Evolutionary conservation across 53 echinoderm and acorn worm genomes (phyloP).

Genomic region (Patiria pectinifera): DNA sequence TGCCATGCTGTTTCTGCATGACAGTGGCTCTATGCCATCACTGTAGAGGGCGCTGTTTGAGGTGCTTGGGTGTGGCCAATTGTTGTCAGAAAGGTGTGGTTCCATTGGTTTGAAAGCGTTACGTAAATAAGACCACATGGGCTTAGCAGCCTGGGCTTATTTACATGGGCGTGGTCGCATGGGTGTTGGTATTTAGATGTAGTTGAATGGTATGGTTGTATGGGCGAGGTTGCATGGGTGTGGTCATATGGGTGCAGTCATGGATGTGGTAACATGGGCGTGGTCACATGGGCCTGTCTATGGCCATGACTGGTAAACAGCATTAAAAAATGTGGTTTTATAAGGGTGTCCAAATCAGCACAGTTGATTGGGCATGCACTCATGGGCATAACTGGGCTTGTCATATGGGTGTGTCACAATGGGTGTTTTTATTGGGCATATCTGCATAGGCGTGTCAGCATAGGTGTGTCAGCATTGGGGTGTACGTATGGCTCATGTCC

Average conservation of each 20-base stretch:
- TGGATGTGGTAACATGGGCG: not conserved
- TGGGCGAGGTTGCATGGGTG: not conserved
- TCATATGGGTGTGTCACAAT: too few species aligned
- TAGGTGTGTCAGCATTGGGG: too few species aligned
- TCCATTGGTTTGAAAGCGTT: too few species aligned
- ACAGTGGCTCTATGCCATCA: too few species aligned
- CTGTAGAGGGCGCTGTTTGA: too few species aligned
- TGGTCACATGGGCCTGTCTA: not conserved
- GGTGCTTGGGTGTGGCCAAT: too few species aligned
- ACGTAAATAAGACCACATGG: too few species aligned
- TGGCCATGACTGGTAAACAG: not conserved
- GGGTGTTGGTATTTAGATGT: not conserved
- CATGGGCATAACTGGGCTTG: too few species aligned
- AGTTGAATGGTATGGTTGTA: not conserved
- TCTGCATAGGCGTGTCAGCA: not conserved
- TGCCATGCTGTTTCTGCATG: too few species aligned
- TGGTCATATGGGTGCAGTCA: not conserved
- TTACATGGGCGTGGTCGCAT: not conserved
- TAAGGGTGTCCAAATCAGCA: not conserved
- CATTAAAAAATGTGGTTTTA: not conserved
- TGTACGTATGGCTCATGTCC: not conserved
- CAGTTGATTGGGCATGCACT: not conserved
- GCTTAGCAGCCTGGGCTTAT: too few species aligned
- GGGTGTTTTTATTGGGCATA: not conserved
- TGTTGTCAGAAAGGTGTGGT: too few species aligned